Conservation (phyloP, 2,113 vertebrate genomes). For the Aegypius monachus region DNA sequence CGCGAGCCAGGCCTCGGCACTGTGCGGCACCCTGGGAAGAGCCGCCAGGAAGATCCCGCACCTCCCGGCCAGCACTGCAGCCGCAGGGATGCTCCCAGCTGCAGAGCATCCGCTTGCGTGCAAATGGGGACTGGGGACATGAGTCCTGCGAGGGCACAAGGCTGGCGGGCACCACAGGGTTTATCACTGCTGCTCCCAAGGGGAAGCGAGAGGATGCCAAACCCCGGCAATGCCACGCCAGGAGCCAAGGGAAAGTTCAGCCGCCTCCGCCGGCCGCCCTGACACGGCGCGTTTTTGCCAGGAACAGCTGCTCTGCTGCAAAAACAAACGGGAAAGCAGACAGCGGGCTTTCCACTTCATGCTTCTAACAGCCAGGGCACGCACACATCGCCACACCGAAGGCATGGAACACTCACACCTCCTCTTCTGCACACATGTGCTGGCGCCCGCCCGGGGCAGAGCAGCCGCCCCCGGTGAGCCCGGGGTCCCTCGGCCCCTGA, state of each 20-base stretch:
- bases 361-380: not conserved
- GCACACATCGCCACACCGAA: not conserved
- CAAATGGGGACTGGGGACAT: not conserved
- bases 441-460: not conserved
- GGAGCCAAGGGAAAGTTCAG: not conserved
- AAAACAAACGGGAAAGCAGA: not conserved
- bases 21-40: not conserved
- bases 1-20: not conserved
- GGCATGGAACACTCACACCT: not conserved
- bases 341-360: not conserved
- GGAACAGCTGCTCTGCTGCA: not conserved
- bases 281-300: rapidly evolving
- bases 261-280: not conserved
- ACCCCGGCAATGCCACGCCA: rapidly evolving
- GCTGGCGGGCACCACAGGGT: not conserved
- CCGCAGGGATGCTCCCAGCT: not conserved
- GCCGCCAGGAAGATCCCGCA: not conserved
- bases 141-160: not conserved
- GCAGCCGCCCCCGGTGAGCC: not conserved
- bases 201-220: not conserved
- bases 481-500: not conserved
- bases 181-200: not conserved
- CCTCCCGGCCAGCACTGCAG: not conserved
- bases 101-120: not conserved
- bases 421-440: not conserved